A percentile compares a stretch with the other conserved stretches of the same genome.
phyloP scores from a whole-genome alignment of 2,888 invertebrate species.

The Boloria selene region DNA sequence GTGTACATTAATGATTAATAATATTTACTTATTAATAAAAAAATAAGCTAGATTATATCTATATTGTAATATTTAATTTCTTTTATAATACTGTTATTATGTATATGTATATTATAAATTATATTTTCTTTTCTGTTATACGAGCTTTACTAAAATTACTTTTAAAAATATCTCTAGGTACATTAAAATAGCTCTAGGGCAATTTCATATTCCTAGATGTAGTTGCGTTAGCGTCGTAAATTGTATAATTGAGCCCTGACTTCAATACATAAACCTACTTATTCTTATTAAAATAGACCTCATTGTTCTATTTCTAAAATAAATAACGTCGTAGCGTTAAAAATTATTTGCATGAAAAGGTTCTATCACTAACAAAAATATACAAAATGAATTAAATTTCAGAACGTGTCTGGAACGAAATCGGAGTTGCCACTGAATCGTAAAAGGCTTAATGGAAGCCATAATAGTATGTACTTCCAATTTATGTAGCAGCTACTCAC shows the following conservation, averaged over 20 bases:
- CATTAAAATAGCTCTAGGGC: constrained; percentile 5
- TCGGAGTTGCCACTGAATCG: constrained; percentile 52
- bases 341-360: too few relatives aligned
- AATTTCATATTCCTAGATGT: constrained; percentile 16
- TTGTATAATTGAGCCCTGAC: neutral
- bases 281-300: neutral
- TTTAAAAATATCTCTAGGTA: constrained; percentile 14
- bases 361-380: constrained; percentile 31
- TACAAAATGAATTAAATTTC: constrained; percentile 55
- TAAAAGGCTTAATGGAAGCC: constrained; percentile 60
- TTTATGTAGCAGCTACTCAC: constrained; percentile 22
- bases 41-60: too few relatives aligned
- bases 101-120: neutral
- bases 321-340: too few relatives aligned
- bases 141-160: constrained; percentile 10
- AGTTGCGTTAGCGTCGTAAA: constrained; percentile 12
- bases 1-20: too few relatives aligned
- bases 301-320: neutral
- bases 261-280: neutral
- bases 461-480: constrained; percentile 41
- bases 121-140: constrained; percentile 9
- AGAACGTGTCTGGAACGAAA: constrained; percentile 52
- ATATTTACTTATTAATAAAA: too few relatives aligned
- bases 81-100: too few relatives aligned
- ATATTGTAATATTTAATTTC: too few relatives aligned